A percentile compares a stretch with the other conserved stretches of the same genome.
These are phyloP conservation scores for Phylloscopus trochiloides DNA, from an alignment of 2,113 vertebrate species.

Conservation along the genomic window DNA sequence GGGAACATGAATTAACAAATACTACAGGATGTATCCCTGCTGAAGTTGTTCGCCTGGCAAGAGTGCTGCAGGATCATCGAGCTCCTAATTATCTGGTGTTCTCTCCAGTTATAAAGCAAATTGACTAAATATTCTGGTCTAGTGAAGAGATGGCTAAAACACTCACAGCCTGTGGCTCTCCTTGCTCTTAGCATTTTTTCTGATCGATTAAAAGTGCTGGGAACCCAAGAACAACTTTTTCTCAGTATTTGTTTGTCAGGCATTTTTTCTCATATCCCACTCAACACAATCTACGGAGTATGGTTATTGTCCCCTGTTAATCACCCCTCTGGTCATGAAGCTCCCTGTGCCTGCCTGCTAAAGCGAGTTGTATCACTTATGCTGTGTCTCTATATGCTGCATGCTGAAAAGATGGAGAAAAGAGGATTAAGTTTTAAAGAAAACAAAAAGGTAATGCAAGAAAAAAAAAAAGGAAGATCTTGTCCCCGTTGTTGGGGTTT, in stretches of 20 bases:
- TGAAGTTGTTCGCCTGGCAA: background rate
- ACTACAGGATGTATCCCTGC: too few relatives aligned
- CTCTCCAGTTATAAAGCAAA: background rate
- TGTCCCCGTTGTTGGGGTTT: background rate
- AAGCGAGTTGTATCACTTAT: background rate
- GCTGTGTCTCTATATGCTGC: background rate
- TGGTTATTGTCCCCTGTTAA: background rate
- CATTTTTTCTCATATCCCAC: background rate
- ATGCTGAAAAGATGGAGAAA: background rate
- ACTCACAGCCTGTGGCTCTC: background rate
- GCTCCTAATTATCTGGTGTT: background rate
- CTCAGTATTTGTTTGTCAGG: background rate
- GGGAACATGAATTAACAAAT: too few relatives aligned
- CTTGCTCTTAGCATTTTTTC: background rate
- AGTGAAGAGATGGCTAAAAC: background rate
- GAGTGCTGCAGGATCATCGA: background rate
- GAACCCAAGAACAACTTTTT: background rate
- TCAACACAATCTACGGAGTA: background rate
- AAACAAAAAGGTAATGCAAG: background rate
- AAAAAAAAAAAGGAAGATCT: background rate
- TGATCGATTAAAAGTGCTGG: background rate
- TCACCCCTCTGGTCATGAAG: background rate
- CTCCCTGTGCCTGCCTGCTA: background rate
- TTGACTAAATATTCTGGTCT: background rate
- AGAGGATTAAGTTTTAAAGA: background rate